Conservation (phyloP, 2,113 vertebrate species). For the Tretioscincus oriximinensis region DNA sequence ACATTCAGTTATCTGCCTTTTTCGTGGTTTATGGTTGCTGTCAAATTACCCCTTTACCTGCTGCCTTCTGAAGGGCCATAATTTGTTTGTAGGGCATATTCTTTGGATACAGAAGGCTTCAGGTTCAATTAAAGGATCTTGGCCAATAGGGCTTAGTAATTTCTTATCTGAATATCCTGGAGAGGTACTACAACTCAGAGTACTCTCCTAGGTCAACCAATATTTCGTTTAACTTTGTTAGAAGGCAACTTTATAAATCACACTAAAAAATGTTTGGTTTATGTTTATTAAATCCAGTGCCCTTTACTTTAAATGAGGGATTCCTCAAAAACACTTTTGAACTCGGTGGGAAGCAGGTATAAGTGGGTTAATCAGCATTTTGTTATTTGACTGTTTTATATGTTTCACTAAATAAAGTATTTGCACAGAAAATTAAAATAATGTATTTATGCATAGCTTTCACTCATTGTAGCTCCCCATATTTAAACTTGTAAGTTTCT, state of each 20-base stretch:
- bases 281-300: conserved; percentile 12
- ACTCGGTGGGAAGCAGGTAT: conserved; percentile 74
- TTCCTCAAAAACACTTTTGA: conserved; percentile 43
- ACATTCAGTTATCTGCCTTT: conserved; percentile 72
- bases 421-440: conserved; percentile 44
- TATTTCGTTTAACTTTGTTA: not conserved
- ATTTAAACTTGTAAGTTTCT: conserved; percentile 37
- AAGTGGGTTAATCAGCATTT: conserved; percentile 72
- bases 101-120: not conserved
- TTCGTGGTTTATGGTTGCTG: conserved; percentile 74
- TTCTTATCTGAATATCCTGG: not conserved
- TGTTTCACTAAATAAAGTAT: conserved; percentile 64
- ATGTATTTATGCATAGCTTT: not conserved
- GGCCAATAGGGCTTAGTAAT: not conserved
- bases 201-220: not conserved
- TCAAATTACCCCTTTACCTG: conserved; percentile 78
- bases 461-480: conserved; percentile 56
- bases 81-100: not conserved
- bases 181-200: not conserved
- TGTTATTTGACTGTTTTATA: conserved; percentile 69
- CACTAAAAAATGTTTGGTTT: conserved; percentile 54
- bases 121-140: conserved; percentile 3
- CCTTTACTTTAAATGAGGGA: conserved; percentile 56
- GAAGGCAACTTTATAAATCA: conserved; percentile 36
- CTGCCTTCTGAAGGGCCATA: conserved; percentile 50